phyloP scores from a whole-genome alignment of 2,797 vertebrate species.

The Rhinophrynus dorsalis region DNA sequence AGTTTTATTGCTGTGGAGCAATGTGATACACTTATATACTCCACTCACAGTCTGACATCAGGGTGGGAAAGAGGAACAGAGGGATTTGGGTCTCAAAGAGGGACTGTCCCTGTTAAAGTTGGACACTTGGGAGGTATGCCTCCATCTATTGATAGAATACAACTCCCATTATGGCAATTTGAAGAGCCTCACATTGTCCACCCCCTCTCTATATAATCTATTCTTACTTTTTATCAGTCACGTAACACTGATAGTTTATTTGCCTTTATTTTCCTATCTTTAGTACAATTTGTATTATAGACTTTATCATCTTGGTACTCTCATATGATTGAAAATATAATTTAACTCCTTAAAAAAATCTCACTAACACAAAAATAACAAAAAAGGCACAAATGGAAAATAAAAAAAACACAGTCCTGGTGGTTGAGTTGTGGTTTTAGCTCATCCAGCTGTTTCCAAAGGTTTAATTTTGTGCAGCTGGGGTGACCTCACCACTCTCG shows the following conservation, averaged over 20 bases:
- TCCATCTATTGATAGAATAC: no score
- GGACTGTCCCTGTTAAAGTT: no score
- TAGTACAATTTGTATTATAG: not conserved
- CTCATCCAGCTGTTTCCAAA: conserved; percentile 47
- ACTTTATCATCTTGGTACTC: not conserved
- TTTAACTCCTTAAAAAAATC: not conserved
- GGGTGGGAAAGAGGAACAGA: no score
- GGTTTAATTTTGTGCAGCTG: conserved; percentile 49
- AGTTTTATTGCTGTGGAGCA: no score
- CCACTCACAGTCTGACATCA: no score
- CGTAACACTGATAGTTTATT: not conserved
- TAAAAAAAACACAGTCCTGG: conserved; percentile 37
- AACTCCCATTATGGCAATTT: no score
- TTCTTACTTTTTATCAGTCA: no score
- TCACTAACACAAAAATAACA: not conserved
- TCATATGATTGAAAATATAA: not conserved
- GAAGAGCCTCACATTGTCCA: no score
- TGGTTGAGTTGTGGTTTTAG: conserved; percentile 38
- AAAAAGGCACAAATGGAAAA: conserved; percentile 9
- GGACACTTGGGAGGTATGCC: no score
- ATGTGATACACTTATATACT: no score
- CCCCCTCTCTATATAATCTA: no score
- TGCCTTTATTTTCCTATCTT: not conserved
- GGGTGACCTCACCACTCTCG: conserved; percentile 39
- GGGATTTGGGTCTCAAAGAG: no score